Conservation (phyloP, 2,888 invertebrate species). For the Lasioglossum figueresi region DNA sequence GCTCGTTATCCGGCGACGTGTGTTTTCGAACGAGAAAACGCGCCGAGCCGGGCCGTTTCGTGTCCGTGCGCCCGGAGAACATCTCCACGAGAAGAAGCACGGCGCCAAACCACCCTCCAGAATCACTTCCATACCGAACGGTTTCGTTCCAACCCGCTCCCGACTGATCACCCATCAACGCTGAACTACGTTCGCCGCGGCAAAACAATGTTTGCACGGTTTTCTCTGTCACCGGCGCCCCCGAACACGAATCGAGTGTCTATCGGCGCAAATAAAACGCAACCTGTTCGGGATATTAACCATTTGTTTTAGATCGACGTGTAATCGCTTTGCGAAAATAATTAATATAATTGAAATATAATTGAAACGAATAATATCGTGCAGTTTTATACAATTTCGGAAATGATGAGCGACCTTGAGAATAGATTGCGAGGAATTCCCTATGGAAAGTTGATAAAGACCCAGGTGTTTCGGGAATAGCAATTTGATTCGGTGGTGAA, state of each 20-base stretch:
- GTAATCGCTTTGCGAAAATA: background rate
- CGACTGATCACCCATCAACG: background rate
- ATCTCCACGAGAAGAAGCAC: constrained; percentile 14
- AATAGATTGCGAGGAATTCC: background rate
- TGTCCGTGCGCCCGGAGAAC: background rate
- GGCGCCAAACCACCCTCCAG: background rate
- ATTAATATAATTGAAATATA: background rate
- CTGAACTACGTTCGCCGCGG: background rate
- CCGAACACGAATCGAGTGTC: background rate
- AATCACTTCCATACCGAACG: background rate
- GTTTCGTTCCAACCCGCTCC: background rate
- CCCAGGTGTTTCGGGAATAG: background rate
- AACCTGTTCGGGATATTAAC: background rate
- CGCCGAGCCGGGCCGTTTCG: background rate
- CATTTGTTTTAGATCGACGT: background rate
- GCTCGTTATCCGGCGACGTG: constrained; percentile 38
- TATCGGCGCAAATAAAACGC: background rate
- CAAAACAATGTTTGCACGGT: background rate
- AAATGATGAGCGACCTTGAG: too few species aligned
- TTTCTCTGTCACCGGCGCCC: background rate
- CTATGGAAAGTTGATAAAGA: background rate
- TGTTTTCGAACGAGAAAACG: constrained; percentile 35
- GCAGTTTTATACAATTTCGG: too few species aligned
- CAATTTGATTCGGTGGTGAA: background rate
- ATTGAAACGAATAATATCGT: too few species aligned